phyloP scores from a whole-genome alignment of 2,888 invertebrate species.

The Latrodectus elegans region DNA sequence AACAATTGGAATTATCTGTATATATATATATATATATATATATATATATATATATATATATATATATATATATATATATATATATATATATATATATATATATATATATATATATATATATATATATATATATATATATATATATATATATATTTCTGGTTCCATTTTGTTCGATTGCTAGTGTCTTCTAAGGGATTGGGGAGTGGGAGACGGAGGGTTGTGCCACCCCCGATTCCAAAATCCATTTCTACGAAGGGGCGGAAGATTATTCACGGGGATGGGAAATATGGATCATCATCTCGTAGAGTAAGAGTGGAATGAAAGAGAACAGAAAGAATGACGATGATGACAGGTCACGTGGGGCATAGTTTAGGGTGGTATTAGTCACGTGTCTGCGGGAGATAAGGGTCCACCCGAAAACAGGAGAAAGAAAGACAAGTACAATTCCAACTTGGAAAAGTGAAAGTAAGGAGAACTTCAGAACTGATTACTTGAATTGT shows the following conservation, averaged over 20 bases:
- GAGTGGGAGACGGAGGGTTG: background rate
- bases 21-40: background rate
- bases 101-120: background rate
- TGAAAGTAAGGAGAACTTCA: too few relatives aligned
- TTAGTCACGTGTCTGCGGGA: constrained; percentile 52
- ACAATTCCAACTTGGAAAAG: too few relatives aligned
- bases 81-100: background rate
- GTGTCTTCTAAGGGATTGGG: constrained; percentile 7
- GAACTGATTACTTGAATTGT: too few relatives aligned
- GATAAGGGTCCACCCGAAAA: constrained; percentile 34
- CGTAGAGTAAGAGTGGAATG: background rate
- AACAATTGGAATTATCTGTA: constrained; percentile 12
- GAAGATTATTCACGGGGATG: constrained; percentile 51
- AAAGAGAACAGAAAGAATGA: constrained; percentile 9
- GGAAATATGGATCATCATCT: constrained; percentile 55
- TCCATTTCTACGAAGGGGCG: constrained; percentile 11
- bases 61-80: background rate
- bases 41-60: background rate
- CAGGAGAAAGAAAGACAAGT: background rate
- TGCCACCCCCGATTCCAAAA: background rate
- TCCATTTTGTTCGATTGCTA: background rate
- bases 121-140: background rate
- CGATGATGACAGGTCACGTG: constrained; percentile 55
- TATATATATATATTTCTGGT: background rate
- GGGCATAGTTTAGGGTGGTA: constrained; percentile 11